A percentile compares a stretch with the other conserved stretches of the same genome.
Conservation (phyloP, 2,113 vertebrate genomes). For the Nesogale talazaci region DNA sequence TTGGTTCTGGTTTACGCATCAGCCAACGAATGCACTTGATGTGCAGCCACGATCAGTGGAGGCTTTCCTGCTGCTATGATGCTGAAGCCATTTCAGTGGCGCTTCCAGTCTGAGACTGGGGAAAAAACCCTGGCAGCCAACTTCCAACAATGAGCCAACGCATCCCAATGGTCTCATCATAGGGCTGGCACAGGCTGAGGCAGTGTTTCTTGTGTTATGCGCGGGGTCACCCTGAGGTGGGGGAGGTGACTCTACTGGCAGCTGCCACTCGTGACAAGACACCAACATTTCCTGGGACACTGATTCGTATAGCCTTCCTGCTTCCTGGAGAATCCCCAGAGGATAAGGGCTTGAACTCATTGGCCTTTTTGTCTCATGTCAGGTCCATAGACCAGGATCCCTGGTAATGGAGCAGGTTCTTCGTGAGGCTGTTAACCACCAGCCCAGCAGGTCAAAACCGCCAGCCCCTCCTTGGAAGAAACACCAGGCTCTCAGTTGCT, state of each 20-base stretch:
- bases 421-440: no score
- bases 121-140: background rate
- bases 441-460: no score
- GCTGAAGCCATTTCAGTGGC: background rate
- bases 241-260: no score
- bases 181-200: no score
- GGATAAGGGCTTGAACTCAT: background rate
- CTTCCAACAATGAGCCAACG: background rate
- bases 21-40: background rate
- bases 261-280: no score
- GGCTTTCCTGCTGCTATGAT: background rate
- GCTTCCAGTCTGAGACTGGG: background rate
- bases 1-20: no score
- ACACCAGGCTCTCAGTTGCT: no score
- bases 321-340: background rate
- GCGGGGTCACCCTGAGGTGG: no score
- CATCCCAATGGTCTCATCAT: no score
- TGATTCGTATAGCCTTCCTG: background rate
- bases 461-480: no score
- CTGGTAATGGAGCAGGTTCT: no score
- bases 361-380: background rate
- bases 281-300: background rate
- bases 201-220: no score
- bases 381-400: background rate
- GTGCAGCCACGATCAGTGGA: background rate